phyloP scores from a whole-genome alignment of 2,888 invertebrate species.

The Nycteola revayana region DNA sequence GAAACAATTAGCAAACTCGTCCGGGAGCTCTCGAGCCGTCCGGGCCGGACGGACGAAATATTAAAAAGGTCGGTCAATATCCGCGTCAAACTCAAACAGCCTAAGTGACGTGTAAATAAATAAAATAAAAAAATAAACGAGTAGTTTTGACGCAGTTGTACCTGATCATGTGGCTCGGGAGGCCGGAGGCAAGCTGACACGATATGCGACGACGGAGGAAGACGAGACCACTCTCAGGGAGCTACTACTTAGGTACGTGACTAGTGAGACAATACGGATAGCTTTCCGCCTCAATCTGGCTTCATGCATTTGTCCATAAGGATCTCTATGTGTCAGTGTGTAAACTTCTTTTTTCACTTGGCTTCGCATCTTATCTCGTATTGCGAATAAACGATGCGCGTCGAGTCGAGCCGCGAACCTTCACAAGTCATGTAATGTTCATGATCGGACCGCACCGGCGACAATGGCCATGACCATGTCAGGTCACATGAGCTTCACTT shows the following conservation, averaged over 20 bases:
- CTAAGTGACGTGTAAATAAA: constrained; percentile 20
- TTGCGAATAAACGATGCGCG: constrained; percentile 72
- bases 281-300: constrained; percentile 72
- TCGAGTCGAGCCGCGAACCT: constrained; percentile 45
- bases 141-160: constrained; percentile 78
- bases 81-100: neutral
- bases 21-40: constrained; percentile 1
- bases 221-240: constrained; percentile 97
- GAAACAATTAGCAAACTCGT: neutral
- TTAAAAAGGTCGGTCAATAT: too few relatives aligned
- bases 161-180: constrained; percentile 81
- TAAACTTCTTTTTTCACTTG: constrained; percentile 46
- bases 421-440: constrained; percentile 51
- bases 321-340: constrained; percentile 54
- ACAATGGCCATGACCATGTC: constrained; percentile 61
- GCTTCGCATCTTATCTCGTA: constrained; percentile 77
- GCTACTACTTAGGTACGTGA: constrained; percentile 94
- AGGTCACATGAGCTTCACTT: neutral
- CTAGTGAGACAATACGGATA: constrained; percentile 58
- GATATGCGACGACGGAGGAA: constrained; percentile 92
- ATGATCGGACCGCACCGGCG: constrained; percentile 60
- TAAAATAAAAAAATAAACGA: constrained; percentile 54
- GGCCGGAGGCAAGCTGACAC: constrained; percentile 84
- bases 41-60: too few relatives aligned
- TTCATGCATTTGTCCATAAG: constrained; percentile 61